Base-by-base conservation (phyloP, 1,140 invertebrate species). In the Dolichoris vasculosae region DNA sequence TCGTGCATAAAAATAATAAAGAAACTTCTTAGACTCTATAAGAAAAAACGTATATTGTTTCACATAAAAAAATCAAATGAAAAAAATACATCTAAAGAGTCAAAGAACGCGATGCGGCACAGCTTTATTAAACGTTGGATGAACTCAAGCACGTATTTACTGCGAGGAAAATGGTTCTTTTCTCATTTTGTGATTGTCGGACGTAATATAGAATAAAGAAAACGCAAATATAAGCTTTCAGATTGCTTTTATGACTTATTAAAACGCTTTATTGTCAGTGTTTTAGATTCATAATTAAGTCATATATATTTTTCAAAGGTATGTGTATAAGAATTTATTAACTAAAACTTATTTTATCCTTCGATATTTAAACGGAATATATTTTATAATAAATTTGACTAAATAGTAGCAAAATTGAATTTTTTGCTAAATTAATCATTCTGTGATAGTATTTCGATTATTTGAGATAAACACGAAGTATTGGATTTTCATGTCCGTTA, bases 81-180 rank as follows among this genome's bases (percentile, higher is more conserved):
- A 77, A 77, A 77, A 77, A 32, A 67, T n/a, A 48, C 15, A 69
- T 11, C 40, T 51, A 26, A 69, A 43, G 17, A 26, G 43, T n/a
- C 17, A 73, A 82, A 23, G 15, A 51, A 30, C 40, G 26, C 23
- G 55, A 32, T 38, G 3, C 2, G 26, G 23, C 26, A 55, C 17
- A 73, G 51, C 80, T 82, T 82, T 82, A 82, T 73, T 82, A 82
- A 82, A 82, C 80, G 69, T 30, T 59, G 48, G 64, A 55, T 75
- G 51, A 38, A 82, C n/a, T 82, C 81, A 51, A 83, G 81, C 67
- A 8, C n/a, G 69, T 73, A 83, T 75, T 83, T 75, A 32, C 81
- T 26, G 46, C 43, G 9, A 13, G 40, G 7, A 26, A 82, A 82
- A 73, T 59, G 23, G 35, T 75, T 83, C 67, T 59, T 75, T 83